Evolutionary conservation across 1,140 invertebrate species (phyloP).

Genomic region (Coptotermes formosanus): DNA sequence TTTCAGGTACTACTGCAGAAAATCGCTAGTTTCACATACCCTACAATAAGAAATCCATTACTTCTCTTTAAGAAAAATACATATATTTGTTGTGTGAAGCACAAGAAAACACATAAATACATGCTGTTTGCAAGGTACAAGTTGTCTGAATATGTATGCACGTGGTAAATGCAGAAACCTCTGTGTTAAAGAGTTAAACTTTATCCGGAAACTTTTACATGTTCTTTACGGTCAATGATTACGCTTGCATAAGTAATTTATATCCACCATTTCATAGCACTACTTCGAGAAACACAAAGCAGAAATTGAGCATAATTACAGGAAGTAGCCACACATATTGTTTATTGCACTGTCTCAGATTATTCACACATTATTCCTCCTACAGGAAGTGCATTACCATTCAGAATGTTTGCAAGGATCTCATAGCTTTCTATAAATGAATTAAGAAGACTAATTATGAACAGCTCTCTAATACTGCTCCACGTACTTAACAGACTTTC

Average conservation of each 20-base stretch:
- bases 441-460: not conserved
- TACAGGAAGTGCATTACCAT: not conserved
- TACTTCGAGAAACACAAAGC: constrained; percentile 7
- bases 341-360: not conserved
- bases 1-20: no score
- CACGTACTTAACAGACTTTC: no score
- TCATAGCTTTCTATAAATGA: not conserved
- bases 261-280: not conserved
- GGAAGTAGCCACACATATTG: not conserved
- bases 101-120: no score
- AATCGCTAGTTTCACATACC: no score
- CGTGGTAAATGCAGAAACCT: no score
- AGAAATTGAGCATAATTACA: not conserved
- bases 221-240: constrained; percentile 1
- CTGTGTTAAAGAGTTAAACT: not conserved
- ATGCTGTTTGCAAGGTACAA: no score
- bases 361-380: not conserved
- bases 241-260: constrained; percentile 6
- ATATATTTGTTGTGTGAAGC: no score
- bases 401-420: not conserved
- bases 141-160: no score
- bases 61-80: no score
- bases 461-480: not conserved
- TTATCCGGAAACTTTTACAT: not conserved
- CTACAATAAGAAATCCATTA: no score